Evolutionary conservation across 2,113 vertebrate genomes (phyloP), one percentile per base, ranked within the genome.

Genomic region (Isichthys henryi): DNA sequence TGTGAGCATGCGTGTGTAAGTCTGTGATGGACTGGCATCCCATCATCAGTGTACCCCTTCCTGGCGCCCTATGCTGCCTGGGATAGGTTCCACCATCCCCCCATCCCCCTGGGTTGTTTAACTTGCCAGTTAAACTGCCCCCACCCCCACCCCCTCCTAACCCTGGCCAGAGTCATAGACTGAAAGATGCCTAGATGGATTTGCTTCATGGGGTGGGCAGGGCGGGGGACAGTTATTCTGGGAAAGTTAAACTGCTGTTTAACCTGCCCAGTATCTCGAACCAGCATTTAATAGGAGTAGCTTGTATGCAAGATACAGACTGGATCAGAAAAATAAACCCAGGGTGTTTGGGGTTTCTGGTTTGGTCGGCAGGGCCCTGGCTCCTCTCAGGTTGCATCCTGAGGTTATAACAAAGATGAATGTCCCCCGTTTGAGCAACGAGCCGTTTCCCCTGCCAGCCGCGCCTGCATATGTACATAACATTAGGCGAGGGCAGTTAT

Each of bases 371-470:
- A 6, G 43, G 7, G 52, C 52, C 43, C 31, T 39, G 49, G 56
- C 50, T 13, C 52, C n/a, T 56, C 35, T 39, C 39, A 11, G 92
- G 82, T 19, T 9, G 3, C 21, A 3, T 84, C 31, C 50, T 17
- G 85, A 92, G 91, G 93, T 92, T 84, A 46, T 92, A 94, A 92
- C 93, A 91, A 92, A 94, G 94, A 95, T 94, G 94, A 93, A 95
- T 94, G 93, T 91, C 90, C 89, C 89, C 92, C 92, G 92, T 94
- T 94, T 94, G 93, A 92, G 89, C 91, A 92, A 80, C 89, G 88
- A 92, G 93, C 94, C 93, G 92, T 93, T 95, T 86, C 23, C 82
- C 85, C 45, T 52, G 45, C 45, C 39, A 15, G 84, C 84, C 66
- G 49, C 3, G 46, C 31, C 48, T 90, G 89, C 84, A 86, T 88